Evolutionary conservation across 1,140 invertebrate genomes (phyloP), one percentile per base, ranked within the genome.

Genomic region (Mercenaria mercenaria): DNA sequence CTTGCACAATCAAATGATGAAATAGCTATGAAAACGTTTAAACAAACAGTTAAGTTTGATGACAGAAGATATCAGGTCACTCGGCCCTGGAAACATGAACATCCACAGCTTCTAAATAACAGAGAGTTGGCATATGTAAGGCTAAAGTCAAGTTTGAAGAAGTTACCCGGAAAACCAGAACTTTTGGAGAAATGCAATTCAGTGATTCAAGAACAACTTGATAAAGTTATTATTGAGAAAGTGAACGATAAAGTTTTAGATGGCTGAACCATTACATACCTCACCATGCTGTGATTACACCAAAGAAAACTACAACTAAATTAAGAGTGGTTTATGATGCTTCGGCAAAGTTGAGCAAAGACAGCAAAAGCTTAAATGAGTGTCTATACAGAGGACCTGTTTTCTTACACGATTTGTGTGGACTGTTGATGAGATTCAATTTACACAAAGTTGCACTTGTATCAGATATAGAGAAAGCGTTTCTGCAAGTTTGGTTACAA

Each of bases 271-370:
- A 61, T 61, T 61, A 61, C 29, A n/a, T 61, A 11, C 20, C 59
- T n/a, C 59, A 61, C n/a, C 59, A 61, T 61, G 59, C 59, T 11
- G 59, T 61, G 32, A 74, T 74, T 23, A 74, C 18, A 34, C 69
- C 69, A 29, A 6, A 74, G 18, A 74, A 74, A 37, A 74, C 69
- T 6, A 74, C 32, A 18, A 74, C 69, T 11, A 74, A 74, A 74
- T 32, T 74, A 34, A 29, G 69, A n/a, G 29, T 61, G 8, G 59
- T 61, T 61, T 61, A 61, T n/a, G 50, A 52, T 52, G 59, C n/a
- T n/a, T 61, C 59, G 8, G 20, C 59, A 61, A 61, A 61, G n/a
- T 6, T 8, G 4, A 61, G 29, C 6, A 61, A 61, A 23, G 59
- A 61, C 8, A n/a, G 20, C 6, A 61, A 61, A 23, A 61, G 10